Evolutionary conservation across 1,140 invertebrate species (phyloP).

Genomic region (Triops longicaudatus): DNA sequence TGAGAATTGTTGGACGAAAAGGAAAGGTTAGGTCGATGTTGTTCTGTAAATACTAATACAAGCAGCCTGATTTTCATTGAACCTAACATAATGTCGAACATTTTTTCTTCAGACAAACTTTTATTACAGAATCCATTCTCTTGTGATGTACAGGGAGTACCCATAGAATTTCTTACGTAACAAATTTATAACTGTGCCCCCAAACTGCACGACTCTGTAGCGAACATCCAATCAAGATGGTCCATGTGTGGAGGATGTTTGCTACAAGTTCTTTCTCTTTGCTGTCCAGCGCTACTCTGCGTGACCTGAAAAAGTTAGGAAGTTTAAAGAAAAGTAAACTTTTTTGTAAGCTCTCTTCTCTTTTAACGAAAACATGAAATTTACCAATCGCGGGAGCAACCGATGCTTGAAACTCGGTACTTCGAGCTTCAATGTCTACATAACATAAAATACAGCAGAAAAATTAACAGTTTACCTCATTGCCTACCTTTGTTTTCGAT

Average conservation of each 20-base stretch:
- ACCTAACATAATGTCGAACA: not conserved
- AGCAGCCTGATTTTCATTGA: not conserved
- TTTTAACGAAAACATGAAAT: no score
- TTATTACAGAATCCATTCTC: no score
- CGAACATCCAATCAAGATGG: not conserved
- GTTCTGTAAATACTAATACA: constrained; percentile 13
- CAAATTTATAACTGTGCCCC: not conserved
- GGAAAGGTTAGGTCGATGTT: not conserved
- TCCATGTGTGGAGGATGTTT: not conserved
- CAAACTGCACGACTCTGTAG: not conserved
- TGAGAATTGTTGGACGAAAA: not conserved
- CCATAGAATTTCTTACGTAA: not conserved
- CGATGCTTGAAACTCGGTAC: no score
- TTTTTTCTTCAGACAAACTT: not conserved
- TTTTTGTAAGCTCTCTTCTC: no score
- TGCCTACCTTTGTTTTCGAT: no score
- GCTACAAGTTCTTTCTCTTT: not conserved
- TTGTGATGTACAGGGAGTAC: no score
- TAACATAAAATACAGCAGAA: no score
- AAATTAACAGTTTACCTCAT: no score
- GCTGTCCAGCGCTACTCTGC: not conserved
- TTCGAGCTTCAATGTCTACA: no score
- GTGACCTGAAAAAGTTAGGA: not conserved
- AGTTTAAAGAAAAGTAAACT: not conserved
- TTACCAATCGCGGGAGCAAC: no score